These are phyloP conservation scores for Meiosimyza platycephala DNA, from an alignment of 2,888 invertebrate genomes.

Conservation along the genomic window DNA sequence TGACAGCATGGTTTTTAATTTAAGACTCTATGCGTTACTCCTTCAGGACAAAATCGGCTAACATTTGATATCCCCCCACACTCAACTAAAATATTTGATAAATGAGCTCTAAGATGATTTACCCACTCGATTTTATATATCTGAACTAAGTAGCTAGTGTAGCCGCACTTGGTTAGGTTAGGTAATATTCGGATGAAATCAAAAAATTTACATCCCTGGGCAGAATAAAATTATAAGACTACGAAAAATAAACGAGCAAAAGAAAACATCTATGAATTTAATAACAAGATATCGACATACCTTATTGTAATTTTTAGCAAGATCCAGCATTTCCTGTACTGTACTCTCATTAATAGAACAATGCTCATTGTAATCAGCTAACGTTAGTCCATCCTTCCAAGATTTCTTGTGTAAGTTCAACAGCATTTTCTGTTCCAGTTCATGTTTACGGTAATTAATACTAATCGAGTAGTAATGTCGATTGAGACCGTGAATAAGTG, in stretches of 20 bases:
- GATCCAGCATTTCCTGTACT: slow-evolving; percentile 94
- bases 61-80: too few species aligned
- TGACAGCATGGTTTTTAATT: too few species aligned
- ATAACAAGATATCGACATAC: slow-evolving; percentile 49
- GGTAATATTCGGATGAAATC: too few species aligned
- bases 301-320: slow-evolving; percentile 98
- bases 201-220: too few species aligned
- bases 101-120: too few species aligned
- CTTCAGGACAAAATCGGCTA: too few species aligned
- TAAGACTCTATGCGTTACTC: too few species aligned
- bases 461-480: slow-evolving; percentile 99
- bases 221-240: neutral
- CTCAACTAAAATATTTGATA: too few species aligned
- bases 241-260: neutral
- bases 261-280: neutral
- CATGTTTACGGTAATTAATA: slow-evolving; percentile 99
- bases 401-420: slow-evolving; percentile 98
- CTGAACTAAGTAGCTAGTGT: too few species aligned
- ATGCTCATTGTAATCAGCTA: slow-evolving; percentile 93
- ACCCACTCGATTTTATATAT: too few species aligned
- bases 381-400: slow-evolving; percentile 95
- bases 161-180: too few species aligned
- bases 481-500: slow-evolving; percentile 97
- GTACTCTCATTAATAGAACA: slow-evolving; percentile 93
- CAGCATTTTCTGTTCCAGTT: slow-evolving; percentile 99